Percentiles rank a stretch among this genome's conserved stretches.
These are phyloP conservation scores for Panonychus citri DNA, from an alignment of 1,140 invertebrate genomes.

Conservation along the genomic window DNA sequence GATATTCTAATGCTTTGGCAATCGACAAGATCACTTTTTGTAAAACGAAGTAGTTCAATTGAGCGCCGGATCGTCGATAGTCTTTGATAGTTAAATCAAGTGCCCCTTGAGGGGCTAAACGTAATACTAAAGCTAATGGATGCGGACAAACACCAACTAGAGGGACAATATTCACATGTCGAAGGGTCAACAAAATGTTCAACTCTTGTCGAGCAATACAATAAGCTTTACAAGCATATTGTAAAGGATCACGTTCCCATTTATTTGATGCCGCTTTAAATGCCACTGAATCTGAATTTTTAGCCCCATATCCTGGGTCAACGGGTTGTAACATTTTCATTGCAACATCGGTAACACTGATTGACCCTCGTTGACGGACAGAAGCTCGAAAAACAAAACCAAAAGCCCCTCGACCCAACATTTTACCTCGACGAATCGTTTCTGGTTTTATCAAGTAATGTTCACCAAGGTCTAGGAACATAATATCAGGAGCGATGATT, in stretches of 20 bases:
- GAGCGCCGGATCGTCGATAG: slow-evolving; percentile 55
- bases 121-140: slow-evolving; percentile 70
- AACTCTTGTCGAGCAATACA: slow-evolving; percentile 83
- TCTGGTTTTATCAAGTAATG: slow-evolving; percentile 51
- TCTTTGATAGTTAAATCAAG: slow-evolving; percentile 54
- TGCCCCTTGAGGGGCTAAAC: slow-evolving; percentile 71
- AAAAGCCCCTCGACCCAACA: slow-evolving; percentile 85
- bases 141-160: slow-evolving; percentile 70
- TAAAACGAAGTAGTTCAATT: slow-evolving; percentile 49
- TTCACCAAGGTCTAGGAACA: slow-evolving; percentile 67
- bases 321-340: slow-evolving; percentile 89
- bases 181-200: slow-evolving; percentile 73
- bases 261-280: slow-evolving; percentile 61
- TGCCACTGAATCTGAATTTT: slow-evolving; percentile 43
- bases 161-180: slow-evolving; percentile 80
- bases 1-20: slow-evolving; percentile 78
- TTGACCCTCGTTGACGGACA: slow-evolving; percentile 28
- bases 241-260: slow-evolving; percentile 69
- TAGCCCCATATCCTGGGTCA: slow-evolving; percentile 51
- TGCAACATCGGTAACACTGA: slow-evolving; percentile 38
- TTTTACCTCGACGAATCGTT: slow-evolving; percentile 45
- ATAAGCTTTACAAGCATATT: slow-evolving; percentile 81
- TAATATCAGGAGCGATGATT: slow-evolving; percentile 56
- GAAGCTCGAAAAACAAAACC: slow-evolving; percentile 78
- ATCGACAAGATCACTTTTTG: slow-evolving; percentile 70